These are phyloP conservation scores for Apeira syringaria DNA, from an alignment of 2,888 invertebrate genomes.

Conservation along the genomic window DNA sequence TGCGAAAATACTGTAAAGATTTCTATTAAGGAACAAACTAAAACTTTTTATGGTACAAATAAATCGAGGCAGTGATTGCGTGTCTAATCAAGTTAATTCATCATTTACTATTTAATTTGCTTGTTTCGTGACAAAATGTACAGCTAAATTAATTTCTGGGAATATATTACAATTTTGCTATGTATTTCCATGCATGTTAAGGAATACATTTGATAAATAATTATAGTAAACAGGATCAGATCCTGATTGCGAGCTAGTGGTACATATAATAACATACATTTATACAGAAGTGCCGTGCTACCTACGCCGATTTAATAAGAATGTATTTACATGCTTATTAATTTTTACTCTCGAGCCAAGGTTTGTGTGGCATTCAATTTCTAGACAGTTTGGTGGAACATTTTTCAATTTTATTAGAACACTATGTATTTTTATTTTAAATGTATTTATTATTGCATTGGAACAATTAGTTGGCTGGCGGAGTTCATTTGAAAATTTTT, in stretches of 20 bases:
- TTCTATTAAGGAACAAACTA: too few relatives aligned
- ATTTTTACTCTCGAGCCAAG: slow-evolving; percentile 33
- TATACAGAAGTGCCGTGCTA: slow-evolving; percentile 37
- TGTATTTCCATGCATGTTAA: background rate
- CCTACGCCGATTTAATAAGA: slow-evolving; percentile 55
- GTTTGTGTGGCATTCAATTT: background rate
- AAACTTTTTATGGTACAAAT: background rate
- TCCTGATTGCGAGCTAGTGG: slow-evolving; percentile 12
- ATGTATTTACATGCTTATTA: slow-evolving; percentile 46
- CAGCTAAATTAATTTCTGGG: slow-evolving; percentile 1
- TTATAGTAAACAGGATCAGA: background rate
- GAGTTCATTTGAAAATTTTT: too few relatives aligned
- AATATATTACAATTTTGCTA: too few relatives aligned
- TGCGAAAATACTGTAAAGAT: too few relatives aligned
- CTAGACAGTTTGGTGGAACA: background rate
- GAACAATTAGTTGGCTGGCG: too few relatives aligned
- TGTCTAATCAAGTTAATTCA: background rate
- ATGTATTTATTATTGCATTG: too few relatives aligned
- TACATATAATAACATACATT: background rate
- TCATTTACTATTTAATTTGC: background rate
- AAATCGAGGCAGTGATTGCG: slow-evolving; percentile 2
- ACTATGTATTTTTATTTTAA: background rate
- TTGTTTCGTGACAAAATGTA: slow-evolving; percentile 5
- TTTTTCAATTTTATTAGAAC: background rate
- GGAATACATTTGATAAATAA: background rate